Evolutionary conservation across 2,888 invertebrate species (phyloP).

Genomic region (Hirtodrosophila trivittata): DNA sequence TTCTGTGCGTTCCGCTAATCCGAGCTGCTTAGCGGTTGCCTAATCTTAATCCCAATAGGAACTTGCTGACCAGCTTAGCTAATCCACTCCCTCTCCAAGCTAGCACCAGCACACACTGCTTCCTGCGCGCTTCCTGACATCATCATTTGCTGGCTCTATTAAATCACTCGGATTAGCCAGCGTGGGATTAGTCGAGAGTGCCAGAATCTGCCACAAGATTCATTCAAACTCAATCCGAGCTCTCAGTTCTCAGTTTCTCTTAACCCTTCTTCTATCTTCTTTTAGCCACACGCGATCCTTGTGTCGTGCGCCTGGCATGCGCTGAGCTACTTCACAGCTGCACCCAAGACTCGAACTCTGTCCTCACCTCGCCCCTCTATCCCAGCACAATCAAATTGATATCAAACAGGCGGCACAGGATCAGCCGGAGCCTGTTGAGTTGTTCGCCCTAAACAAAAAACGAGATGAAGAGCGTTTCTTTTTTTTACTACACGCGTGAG

Average conservation of each 20-base stretch:
- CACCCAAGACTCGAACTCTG: slow-evolving; percentile 28
- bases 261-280: slow-evolving; percentile 36
- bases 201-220: slow-evolving; percentile 10
- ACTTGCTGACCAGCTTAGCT: slow-evolving; percentile 38
- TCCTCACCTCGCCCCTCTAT: slow-evolving; percentile 6
- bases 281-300: neutral
- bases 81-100: slow-evolving; percentile 42
- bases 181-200: slow-evolving; percentile 1
- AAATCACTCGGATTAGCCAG: slow-evolving; percentile 58
- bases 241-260: slow-evolving; percentile 1
- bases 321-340: slow-evolving; percentile 39
- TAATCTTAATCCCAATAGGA: slow-evolving; percentile 69
- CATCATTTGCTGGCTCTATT: slow-evolving; percentile 54
- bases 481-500: neutral
- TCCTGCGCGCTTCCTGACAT: slow-evolving; percentile 36
- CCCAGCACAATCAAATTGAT: slow-evolving; percentile 63
- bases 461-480: slow-evolving; percentile 13
- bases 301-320: slow-evolving; percentile 57
- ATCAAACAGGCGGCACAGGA: slow-evolving; percentile 46
- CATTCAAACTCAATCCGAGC: slow-evolving; percentile 42
- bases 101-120: slow-evolving; percentile 3
- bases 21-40: slow-evolving; percentile 51
- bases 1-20: slow-evolving; percentile 39
- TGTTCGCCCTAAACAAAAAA: slow-evolving; percentile 44
- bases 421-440: slow-evolving; percentile 46